Conservation (phyloP, 2,888 invertebrate species). For the Adineta ricciae region DNA sequence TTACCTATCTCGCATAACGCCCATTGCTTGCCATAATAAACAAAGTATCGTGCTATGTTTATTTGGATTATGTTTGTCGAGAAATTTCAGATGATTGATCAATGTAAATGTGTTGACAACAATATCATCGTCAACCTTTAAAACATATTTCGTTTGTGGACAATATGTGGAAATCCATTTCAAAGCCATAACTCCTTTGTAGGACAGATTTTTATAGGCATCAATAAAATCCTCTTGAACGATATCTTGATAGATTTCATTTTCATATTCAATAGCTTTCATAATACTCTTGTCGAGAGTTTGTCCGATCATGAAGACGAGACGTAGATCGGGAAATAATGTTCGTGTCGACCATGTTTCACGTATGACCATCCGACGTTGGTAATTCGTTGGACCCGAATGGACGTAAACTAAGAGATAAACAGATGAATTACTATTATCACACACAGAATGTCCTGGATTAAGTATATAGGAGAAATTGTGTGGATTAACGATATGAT, state of each 20-base stretch:
- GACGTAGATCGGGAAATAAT: slow-evolving; percentile 34
- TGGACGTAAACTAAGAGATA: slow-evolving; percentile 31
- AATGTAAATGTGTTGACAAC: slow-evolving; percentile 51
- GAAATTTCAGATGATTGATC: slow-evolving; percentile 35
- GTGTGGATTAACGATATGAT: slow-evolving; percentile 19
- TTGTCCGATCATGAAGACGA: slow-evolving; percentile 45
- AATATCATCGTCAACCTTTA: slow-evolving; percentile 53
- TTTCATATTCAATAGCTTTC: slow-evolving; percentile 41
- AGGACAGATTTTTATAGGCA: slow-evolving; percentile 50
- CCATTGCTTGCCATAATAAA: slow-evolving; percentile 47
- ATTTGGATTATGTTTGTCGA: slow-evolving; percentile 37
- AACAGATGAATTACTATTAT: slow-evolving; percentile 1
- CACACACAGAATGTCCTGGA: slow-evolving; percentile 12
- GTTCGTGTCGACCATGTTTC: slow-evolving; percentile 44
- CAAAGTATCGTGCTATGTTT: slow-evolving; percentile 42
- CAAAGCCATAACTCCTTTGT: slow-evolving; percentile 50
- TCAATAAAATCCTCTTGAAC: slow-evolving; percentile 49
- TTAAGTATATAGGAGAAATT: slow-evolving; percentile 21
- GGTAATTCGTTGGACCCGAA: slow-evolving; percentile 38
- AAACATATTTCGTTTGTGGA: slow-evolving; percentile 43
- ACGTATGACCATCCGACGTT: slow-evolving; percentile 43
- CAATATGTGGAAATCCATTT: slow-evolving; percentile 50
- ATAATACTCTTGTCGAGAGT: slow-evolving; percentile 38
- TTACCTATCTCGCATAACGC: slow-evolving; percentile 43
- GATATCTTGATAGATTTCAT: slow-evolving; percentile 43